phyloP scores from a whole-genome alignment of 2,113 vertebrate genomes.

The Oreochromis tanganicae region DNA sequence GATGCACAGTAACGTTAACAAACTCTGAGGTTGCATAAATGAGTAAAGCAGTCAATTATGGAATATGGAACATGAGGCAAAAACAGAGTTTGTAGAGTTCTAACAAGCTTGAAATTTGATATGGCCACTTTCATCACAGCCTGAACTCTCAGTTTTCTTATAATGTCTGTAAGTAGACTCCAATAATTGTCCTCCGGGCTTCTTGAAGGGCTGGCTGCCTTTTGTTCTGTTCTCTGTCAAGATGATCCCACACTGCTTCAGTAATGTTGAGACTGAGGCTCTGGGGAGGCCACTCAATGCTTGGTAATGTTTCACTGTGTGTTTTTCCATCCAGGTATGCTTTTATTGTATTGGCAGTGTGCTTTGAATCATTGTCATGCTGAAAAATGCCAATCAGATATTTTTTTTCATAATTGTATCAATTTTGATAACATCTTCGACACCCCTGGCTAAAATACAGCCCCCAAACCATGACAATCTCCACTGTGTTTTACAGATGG shows the following conservation, averaged over 20 bases:
- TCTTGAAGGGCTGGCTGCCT: background rate
- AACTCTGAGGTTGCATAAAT: background rate
- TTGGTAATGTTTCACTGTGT: background rate
- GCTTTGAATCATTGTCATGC: background rate
- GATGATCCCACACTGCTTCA: background rate
- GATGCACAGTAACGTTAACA: background rate
- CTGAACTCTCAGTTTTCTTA: background rate
- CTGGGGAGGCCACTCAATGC: background rate
- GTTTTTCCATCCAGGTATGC: background rate
- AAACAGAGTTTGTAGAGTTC: background rate
- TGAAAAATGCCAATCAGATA: background rate
- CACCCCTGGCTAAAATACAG: background rate
- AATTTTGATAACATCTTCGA: background rate
- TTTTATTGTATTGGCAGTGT: background rate
- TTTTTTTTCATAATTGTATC: background rate
- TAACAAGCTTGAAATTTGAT: background rate
- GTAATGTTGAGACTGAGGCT: background rate
- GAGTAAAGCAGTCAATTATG: background rate
- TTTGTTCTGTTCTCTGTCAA: background rate
- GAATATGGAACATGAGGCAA: background rate
- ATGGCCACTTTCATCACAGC: background rate
- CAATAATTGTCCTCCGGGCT: background rate
- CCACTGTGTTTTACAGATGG: background rate
- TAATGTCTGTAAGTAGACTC: background rate
- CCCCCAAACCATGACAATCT: background rate